Conservation (phyloP, 23 tunicate species). For the Trididemnum clinides region DNA sequence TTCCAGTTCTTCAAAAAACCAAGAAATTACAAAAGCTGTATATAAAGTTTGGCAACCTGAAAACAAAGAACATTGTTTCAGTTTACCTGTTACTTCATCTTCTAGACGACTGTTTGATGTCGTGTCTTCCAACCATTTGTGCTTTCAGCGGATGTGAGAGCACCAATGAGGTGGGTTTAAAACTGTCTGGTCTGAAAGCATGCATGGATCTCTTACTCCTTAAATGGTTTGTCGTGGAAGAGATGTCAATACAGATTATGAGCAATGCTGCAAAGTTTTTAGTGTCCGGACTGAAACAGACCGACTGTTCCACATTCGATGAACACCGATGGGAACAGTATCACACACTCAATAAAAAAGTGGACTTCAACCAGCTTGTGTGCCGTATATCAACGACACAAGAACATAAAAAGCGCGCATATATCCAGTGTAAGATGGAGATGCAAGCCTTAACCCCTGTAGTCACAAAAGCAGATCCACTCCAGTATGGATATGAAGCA, state of each 20-base stretch:
- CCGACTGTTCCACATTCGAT: not conserved
- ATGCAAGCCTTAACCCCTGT: not conserved
- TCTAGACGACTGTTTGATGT: not conserved
- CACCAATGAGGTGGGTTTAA: not conserved
- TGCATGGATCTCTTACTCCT: not conserved
- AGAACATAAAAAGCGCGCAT: not conserved
- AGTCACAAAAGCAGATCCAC: not conserved
- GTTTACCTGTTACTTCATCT: not conserved
- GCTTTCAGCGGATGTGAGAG: not conserved
- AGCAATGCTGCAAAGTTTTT: not conserved
- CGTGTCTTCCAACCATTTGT: not conserved
- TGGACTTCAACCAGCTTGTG: not conserved
- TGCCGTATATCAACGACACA: not conserved
- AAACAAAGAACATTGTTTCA: not conserved
- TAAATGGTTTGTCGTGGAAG: not conserved
- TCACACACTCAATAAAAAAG: not conserved
- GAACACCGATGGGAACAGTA: not conserved
- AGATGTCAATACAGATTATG: not conserved
- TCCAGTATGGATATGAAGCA: not conserved
- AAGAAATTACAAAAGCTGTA: not conserved
- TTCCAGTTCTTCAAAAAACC: not conserved
- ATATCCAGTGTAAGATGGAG: not conserved
- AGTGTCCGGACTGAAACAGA: not conserved
- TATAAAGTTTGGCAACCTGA: not conserved
- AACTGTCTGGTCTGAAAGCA: not conserved